A percentile compares a stretch with the other conserved stretches of the same genome.
Conservation (phyloP, 2,797 vertebrate species). For the Huso huso region DNA sequence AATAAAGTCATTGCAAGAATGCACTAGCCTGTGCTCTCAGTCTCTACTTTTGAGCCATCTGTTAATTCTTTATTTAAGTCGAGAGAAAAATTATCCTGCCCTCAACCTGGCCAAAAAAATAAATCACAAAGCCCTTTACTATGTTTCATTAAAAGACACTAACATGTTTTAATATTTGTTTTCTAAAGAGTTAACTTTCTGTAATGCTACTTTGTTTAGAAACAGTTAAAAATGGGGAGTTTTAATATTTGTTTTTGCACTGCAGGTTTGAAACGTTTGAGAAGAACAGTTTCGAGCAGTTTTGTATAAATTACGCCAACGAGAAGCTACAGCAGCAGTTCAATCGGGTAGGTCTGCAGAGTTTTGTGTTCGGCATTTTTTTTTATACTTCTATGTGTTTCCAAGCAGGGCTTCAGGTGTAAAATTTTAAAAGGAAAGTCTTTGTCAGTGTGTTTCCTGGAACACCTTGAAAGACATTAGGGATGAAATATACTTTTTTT, state of each 20-base stretch:
- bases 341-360: conserved; percentile 52
- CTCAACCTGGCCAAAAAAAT: too few relatives aligned
- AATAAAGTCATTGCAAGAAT: too few relatives aligned
- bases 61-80: too few relatives aligned
- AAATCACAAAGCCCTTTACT: too few relatives aligned
- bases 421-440: not conserved
- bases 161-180: too few relatives aligned
- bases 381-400: not conserved
- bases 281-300: conserved; percentile 74
- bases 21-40: too few relatives aligned
- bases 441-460: not conserved
- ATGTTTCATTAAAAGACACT: too few relatives aligned
- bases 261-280: conserved; percentile 72
- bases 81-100: too few relatives aligned
- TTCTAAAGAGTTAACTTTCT: too few relatives aligned
- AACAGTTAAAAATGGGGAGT: too few relatives aligned
- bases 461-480: not conserved
- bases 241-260: not conserved
- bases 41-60: too few relatives aligned
- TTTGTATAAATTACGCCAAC: conserved; percentile 75
- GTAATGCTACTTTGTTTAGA: too few relatives aligned
- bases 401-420: not conserved
- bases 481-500: not conserved
- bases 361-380: not conserved
- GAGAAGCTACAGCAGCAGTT: conserved; percentile 76